Conservation (phyloP, 2,888 invertebrate genomes). For the Tipula lateralis region DNA sequence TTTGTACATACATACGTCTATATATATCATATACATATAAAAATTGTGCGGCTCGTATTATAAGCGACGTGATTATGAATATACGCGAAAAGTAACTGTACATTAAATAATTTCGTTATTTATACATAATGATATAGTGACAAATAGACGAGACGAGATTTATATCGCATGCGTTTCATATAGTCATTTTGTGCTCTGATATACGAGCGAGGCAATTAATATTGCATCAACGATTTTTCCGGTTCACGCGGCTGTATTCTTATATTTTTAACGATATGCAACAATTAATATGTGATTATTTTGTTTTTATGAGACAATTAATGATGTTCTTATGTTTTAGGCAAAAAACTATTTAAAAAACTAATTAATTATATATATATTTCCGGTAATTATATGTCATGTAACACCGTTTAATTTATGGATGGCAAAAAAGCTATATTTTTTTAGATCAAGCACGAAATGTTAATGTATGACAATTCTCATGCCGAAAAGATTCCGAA, state of each 20-base stretch:
- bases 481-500: no score
- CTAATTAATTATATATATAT: neutral
- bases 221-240: neutral
- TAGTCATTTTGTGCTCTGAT: neutral
- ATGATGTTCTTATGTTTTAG: neutral
- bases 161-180: neutral
- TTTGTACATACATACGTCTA: neutral
- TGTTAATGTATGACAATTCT: no score
- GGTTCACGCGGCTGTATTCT: neutral
- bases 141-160: neutral
- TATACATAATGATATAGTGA: neutral
- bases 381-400: neutral
- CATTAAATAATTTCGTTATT: neutral
- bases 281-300: neutral
- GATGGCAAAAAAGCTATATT: neutral
- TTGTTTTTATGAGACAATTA: neutral
- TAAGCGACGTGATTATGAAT: neutral
- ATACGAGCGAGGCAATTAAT: neutral
- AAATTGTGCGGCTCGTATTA: neutral
- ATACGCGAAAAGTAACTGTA: neutral
- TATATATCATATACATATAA: no score
- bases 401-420: neutral
- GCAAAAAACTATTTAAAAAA: neutral
- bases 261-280: neutral
- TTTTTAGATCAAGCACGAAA: no score